These are phyloP conservation scores for Acanthosoma haemorrhoidale DNA, from an alignment of 2,888 invertebrate genomes.

Conservation along the genomic window DNA sequence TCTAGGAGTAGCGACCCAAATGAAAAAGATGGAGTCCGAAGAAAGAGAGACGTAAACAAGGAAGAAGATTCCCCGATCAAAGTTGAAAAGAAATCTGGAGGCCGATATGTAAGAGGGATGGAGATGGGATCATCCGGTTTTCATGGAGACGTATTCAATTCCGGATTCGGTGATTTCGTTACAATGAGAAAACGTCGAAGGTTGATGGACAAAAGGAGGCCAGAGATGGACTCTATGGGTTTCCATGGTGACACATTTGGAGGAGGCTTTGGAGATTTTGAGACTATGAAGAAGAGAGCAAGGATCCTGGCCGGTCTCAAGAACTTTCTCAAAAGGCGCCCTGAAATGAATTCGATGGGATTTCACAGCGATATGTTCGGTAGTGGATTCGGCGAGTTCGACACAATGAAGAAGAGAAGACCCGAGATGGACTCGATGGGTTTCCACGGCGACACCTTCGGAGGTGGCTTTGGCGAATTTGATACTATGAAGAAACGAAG, in stretches of 20 bases:
- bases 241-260: slow-evolving; percentile 41
- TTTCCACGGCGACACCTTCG: slow-evolving; percentile 45
- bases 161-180: slow-evolving; percentile 43
- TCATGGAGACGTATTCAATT: slow-evolving; percentile 43
- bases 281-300: slow-evolving; percentile 41
- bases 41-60: neutral
- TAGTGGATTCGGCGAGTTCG: slow-evolving; percentile 45
- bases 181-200: slow-evolving; percentile 41
- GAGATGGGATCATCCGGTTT: slow-evolving; percentile 43
- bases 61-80: slow-evolving; percentile 5
- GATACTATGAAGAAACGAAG: slow-evolving; percentile 44
- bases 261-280: slow-evolving; percentile 41
- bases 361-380: slow-evolving; percentile 44
- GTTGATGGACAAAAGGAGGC: slow-evolving; percentile 34
- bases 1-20: slow-evolving; percentile 15
- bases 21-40: neutral
- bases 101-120: slow-evolving; percentile 37
- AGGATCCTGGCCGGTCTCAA: neutral
- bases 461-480: slow-evolving; percentile 45
- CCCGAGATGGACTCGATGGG: slow-evolving; percentile 43
- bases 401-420: slow-evolving; percentile 43
- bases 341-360: slow-evolving; percentile 43
- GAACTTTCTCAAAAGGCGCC: neutral
- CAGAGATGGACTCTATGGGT: slow-evolving; percentile 37
- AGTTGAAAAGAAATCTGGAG: slow-evolving; percentile 28